Evolutionary conservation across 2,113 vertebrate genomes (phyloP).

Genomic region (Hipposideros armiger): DNA sequence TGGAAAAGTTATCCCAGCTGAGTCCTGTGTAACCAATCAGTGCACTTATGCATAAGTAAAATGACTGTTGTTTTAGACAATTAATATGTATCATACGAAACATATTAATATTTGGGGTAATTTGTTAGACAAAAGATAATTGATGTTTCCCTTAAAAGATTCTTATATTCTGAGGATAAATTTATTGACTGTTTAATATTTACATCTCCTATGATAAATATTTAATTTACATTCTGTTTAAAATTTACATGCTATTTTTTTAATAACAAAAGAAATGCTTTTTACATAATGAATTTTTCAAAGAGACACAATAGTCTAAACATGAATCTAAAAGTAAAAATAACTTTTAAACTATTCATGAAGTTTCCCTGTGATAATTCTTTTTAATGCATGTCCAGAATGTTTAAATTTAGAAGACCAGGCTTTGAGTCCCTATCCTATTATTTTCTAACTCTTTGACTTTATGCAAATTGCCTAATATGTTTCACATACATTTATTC

Average conservation of each 20-base stretch:
- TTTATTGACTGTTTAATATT: conserved; percentile 15
- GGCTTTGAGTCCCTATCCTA: not conserved
- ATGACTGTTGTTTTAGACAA: not conserved
- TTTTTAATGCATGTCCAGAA: not conserved
- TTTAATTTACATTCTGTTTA: not conserved
- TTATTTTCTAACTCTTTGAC: not conserved
- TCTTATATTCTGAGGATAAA: not conserved
- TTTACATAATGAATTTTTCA: not conserved
- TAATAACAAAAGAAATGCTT: not conserved
- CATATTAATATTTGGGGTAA: not conserved
- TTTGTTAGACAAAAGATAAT: not conserved
- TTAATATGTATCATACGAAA: not conserved
- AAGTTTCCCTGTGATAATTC: not conserved
- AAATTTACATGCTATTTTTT: conserved; percentile 20
- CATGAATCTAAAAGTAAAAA: not conserved
- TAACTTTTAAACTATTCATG: not conserved
- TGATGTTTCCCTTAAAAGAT: not conserved
- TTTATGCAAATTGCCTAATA: not conserved
- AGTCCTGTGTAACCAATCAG: not conserved
- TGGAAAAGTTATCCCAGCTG: not conserved
- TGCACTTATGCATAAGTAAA: not conserved
- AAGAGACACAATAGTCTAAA: not conserved
- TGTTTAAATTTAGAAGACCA: not conserved
- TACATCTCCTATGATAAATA: not conserved
- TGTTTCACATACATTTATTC: not conserved